Conservation (phyloP, 2,888 invertebrate genomes). For the Amblyjoppa proteus region DNA sequence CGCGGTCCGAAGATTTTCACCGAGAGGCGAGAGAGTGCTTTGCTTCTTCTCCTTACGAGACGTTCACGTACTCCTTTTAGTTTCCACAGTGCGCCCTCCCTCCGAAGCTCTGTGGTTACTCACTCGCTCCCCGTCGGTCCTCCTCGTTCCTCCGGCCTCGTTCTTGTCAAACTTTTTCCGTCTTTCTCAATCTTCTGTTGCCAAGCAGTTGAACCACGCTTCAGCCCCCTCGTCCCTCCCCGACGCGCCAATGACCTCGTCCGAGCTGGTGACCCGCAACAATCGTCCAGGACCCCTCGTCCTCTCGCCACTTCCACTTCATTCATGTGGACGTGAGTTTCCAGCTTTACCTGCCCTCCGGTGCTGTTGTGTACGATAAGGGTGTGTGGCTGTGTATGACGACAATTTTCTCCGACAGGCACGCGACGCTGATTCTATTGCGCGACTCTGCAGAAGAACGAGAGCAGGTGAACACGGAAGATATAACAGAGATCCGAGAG, state of each 20-base stretch:
- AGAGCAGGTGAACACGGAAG: not conserved
- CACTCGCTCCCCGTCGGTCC: slow-evolving; percentile 36
- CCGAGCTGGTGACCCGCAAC: slow-evolving; percentile 39
- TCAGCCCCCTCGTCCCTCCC: not conserved
- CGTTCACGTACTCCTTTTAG: slow-evolving; percentile 51
- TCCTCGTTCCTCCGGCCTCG: not conserved
- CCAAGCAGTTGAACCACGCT: slow-evolving; percentile 13
- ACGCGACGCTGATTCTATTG: slow-evolving; percentile 44
- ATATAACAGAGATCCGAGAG: not conserved
- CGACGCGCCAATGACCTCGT: slow-evolving; percentile 54
- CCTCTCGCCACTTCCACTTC: slow-evolving; percentile 23
- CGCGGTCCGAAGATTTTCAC: slow-evolving; percentile 62
- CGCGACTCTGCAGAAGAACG: slow-evolving; percentile 21
- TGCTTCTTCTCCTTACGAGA: slow-evolving; percentile 58
- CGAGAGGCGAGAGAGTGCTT: slow-evolving; percentile 68
- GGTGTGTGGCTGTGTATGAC: not conserved
- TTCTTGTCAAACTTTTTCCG: slow-evolving; percentile 9
- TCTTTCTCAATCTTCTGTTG: slow-evolving; percentile 25
- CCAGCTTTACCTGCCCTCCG: not conserved
- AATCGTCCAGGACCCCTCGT: slow-evolving; percentile 24
- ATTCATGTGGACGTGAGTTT: slow-evolving; percentile 20
- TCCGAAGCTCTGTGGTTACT: not conserved
- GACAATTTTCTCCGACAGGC: not conserved
- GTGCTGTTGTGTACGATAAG: not conserved
- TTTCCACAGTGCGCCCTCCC: slow-evolving; percentile 15